Evolutionary conservation across 2,888 invertebrate genomes (phyloP).

Genomic region (Pachycephus smyrnensis): DNA sequence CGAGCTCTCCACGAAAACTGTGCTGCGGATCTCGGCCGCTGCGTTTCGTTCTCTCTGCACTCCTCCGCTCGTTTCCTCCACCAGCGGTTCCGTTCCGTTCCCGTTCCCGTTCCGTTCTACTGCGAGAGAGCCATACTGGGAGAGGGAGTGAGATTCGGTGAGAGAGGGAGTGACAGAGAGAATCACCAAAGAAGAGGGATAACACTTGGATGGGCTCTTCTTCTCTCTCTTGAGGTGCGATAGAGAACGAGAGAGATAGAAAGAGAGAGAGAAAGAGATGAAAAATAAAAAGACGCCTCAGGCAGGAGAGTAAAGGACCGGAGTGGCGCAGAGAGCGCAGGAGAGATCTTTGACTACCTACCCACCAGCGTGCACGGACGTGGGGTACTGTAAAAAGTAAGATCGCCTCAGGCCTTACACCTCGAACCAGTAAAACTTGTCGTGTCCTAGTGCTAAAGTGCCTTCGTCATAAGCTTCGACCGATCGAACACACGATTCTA

Average conservation of each 20-base stretch:
- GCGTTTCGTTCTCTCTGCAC: slow-evolving; percentile 50
- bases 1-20: slow-evolving; percentile 46
- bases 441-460: slow-evolving; percentile 54
- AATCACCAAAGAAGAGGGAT: not conserved
- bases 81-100: slow-evolving; percentile 48
- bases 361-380: slow-evolving; percentile 24
- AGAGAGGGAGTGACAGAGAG: not conserved
- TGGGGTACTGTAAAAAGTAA: slow-evolving; percentile 52
- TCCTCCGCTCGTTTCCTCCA: slow-evolving; percentile 32
- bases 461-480: slow-evolving; percentile 36
- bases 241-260: slow-evolving; percentile 13
- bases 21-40: slow-evolving; percentile 54
- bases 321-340: slow-evolving; percentile 18
- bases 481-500: not conserved
- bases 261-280: slow-evolving; percentile 12
- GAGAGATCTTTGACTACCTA: slow-evolving; percentile 44
- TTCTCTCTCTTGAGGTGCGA: slow-evolving; percentile 16
- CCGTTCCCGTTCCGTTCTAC: slow-evolving; percentile 36
- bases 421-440: slow-evolving; percentile 65
- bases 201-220: not conserved
- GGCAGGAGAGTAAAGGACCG: slow-evolving; percentile 15
- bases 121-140: slow-evolving; percentile 1
- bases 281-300: slow-evolving; percentile 7
- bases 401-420: slow-evolving; percentile 62
- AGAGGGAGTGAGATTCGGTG: slow-evolving; percentile 9